Percentiles rank a stretch among this genome's conserved stretches.
phyloP scores from a whole-genome alignment of 2,113 vertebrate species.

The Pontoporia blainvillei region DNA sequence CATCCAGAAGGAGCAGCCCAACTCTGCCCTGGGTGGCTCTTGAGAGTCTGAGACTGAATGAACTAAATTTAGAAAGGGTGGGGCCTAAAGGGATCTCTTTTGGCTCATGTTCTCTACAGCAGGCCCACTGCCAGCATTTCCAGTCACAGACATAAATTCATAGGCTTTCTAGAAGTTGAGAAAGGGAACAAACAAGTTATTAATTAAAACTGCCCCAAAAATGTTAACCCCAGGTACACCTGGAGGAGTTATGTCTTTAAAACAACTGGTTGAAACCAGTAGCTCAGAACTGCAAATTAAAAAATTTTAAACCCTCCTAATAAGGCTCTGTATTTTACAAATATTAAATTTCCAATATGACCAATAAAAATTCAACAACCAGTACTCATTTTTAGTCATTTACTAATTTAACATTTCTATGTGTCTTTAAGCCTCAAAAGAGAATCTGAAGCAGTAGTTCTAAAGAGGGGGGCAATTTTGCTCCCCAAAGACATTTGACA shows the following conservation, averaged over 20 bases:
- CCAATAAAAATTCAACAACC: background rate
- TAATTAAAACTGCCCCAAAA: background rate
- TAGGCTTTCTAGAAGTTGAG: background rate
- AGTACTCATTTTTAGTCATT: conserved; percentile 7
- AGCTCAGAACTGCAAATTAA: background rate
- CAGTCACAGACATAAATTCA: background rate
- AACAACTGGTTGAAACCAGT: background rate
- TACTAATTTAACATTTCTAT: background rate
- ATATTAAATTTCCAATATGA: background rate
- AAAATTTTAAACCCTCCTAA: background rate
- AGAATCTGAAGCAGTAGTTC: background rate
- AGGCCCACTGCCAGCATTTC: conserved; percentile 19
- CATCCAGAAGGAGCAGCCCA: conserved; percentile 42
- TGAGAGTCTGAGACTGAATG: conserved; percentile 62
- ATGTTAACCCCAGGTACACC: conserved; percentile 20
- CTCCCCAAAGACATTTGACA: background rate
- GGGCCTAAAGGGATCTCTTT: conserved; percentile 62
- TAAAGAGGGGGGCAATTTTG: background rate
- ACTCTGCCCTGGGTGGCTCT: conserved; percentile 12
- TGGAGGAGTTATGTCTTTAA: background rate
- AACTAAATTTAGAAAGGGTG: conserved; percentile 70
- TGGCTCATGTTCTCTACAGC: conserved; percentile 40
- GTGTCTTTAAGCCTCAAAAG: background rate
- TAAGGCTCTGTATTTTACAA: background rate
- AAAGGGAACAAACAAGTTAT: background rate